Base-by-base conservation (phyloP, 2,888 invertebrate genomes). In the Drosophila aldrichi region DNA sequence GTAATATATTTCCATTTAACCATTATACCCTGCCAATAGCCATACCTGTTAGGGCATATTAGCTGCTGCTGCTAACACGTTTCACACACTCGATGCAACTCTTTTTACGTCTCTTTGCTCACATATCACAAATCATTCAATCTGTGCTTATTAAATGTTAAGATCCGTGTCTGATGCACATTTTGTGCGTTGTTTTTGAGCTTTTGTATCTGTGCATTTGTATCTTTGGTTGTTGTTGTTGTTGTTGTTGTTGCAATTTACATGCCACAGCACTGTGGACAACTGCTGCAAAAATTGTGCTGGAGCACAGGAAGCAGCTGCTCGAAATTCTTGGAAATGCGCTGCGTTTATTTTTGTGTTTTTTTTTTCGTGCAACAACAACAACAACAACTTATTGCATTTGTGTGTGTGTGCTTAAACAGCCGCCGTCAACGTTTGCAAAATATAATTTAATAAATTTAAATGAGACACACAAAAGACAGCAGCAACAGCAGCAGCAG, bases 251-350 rank as follows among this genome's bases (percentile, higher is more conserved):
- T 70, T 63, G 77, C 77, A 79, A 79, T 77, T 77, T 77, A 79
- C 77, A 77, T 79, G 77, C 76, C 70, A 55, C 49, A 44, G 56
- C 32, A 9, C 25, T 46, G 68, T 65, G 82, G 72, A 72, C 81
- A 81, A 79, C 67, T 74, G 82, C 57, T 34, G 66, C 75, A 75
- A 16, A 79, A 76, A 63, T 86, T 86, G 82, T 85, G 82, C 41
- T 69, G 44, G 65, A 77, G 65, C 70, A 74, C 88, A 86, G 86
- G 90, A 86, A 86, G 90, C 86, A 86, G 86, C 86, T 90, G 86
- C 90, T 88, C 75, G 78, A 86, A 86, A 82, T 86, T 90, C 90
- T 86, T 77, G 78, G 86, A 86, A 86, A 77, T 81, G 59, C 63
- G 74, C 66, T 64, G 68, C 65, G 60, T 80, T 77, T 70, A 63